phyloP scores from a whole-genome alignment of 2,888 invertebrate species.

The Drosophila pullipes region DNA sequence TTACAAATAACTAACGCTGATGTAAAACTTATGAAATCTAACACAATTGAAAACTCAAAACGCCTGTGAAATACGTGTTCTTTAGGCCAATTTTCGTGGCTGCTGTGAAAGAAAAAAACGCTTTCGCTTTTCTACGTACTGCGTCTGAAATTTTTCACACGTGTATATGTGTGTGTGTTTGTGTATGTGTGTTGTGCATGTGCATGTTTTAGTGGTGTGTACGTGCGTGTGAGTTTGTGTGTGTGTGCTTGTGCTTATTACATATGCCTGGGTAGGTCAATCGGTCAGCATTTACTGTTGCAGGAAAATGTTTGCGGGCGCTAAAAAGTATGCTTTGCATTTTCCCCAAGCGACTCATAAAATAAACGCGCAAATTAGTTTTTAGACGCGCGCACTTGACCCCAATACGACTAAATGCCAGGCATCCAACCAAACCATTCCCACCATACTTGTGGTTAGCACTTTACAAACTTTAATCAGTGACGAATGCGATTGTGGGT shows the following conservation, averaged over 20 bases:
- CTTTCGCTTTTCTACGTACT: constrained; percentile 66
- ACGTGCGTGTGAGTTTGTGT: constrained; percentile 31
- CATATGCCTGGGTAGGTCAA: constrained; percentile 80
- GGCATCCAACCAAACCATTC: not conserved
- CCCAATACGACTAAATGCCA: constrained; percentile 47
- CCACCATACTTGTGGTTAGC: constrained; percentile 30
- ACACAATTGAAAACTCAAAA: not conserved
- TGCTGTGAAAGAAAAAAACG: constrained; percentile 30
- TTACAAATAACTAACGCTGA: constrained; percentile 8
- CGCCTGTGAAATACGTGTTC: constrained; percentile 1
- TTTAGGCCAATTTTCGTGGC: not conserved
- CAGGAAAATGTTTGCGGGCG: constrained; percentile 20
- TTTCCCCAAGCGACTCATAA: constrained; percentile 63
- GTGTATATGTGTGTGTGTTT: constrained; percentile 35
- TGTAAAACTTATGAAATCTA: not conserved
- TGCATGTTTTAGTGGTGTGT: constrained; percentile 20
- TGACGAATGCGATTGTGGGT: constrained; percentile 33
- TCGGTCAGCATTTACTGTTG: constrained; percentile 66
- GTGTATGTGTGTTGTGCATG: constrained; percentile 38
- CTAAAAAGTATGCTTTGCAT: constrained; percentile 55
- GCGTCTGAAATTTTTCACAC: constrained; percentile 67
- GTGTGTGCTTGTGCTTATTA: constrained; percentile 56
- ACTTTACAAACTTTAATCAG: constrained; percentile 48
- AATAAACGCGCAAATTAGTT: constrained; percentile 63
- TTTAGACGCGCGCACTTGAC: constrained; percentile 70